Percentiles rank a stretch among this genome's conserved stretches.
phyloP scores from a whole-genome alignment of 2,797 vertebrate genomes.

The Steatocranus sp. region DNA sequence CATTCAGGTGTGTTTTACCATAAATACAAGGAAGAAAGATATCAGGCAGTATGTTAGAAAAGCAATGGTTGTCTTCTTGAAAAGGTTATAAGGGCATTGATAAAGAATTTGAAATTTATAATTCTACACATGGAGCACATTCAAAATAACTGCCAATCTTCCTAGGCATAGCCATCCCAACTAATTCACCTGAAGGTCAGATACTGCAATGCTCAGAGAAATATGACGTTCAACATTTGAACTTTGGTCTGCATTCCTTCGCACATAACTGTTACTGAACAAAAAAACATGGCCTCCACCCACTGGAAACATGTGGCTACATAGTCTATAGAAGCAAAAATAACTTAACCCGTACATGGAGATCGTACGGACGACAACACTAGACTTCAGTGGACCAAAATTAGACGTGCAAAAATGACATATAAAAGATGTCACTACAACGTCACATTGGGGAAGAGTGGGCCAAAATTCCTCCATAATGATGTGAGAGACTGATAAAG shows the following conservation, averaged over 20 bases:
- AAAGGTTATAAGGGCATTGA: not conserved
- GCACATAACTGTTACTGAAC: not conserved
- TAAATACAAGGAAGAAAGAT: not conserved
- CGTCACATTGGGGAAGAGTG: not conserved
- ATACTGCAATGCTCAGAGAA: not conserved
- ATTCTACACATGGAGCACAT: not conserved
- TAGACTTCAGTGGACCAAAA: not conserved
- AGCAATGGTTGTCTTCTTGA: not conserved
- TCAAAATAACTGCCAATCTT: not conserved
- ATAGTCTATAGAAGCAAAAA: not conserved
- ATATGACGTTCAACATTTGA: not conserved
- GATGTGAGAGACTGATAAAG: not conserved
- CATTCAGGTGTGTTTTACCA: not conserved
- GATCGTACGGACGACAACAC: fast-evolving
- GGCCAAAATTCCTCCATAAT: not conserved
- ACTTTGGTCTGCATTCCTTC: not conserved
- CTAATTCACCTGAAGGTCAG: not conserved
- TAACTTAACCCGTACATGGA: fast-evolving
- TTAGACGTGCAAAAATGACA: not conserved
- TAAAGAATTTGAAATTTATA: not conserved
- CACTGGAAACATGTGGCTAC: not conserved
- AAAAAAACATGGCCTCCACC: not conserved
- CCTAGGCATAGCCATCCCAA: not conserved
- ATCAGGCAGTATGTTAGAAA: not conserved
- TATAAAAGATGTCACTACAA: not conserved